Percentiles rank a stretch among this genome's conserved stretches.
Evolutionary conservation across 2,113 vertebrate genomes (phyloP).

Genomic region (Pseudopodoces humilis): DNA sequence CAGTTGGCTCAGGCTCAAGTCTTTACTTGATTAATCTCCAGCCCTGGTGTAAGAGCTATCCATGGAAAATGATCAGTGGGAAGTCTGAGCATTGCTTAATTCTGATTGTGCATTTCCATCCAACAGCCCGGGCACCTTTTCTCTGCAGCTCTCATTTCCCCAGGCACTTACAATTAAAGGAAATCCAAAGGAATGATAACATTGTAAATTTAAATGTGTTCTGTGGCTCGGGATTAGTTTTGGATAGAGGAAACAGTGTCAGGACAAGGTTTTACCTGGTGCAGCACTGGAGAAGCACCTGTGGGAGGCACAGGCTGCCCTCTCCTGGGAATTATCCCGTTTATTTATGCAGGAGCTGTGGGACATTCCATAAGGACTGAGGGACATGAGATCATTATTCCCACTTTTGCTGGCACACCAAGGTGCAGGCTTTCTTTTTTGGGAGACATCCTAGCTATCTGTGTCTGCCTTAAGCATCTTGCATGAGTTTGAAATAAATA

Average conservation of each 20-base stretch:
- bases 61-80: background rate
- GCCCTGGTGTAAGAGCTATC: background rate
- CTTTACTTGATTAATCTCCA: background rate
- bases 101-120: background rate
- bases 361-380: background rate
- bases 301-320: background rate
- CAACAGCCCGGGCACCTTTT: background rate
- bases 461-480: background rate
- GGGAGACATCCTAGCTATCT: background rate
- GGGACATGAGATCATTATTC: background rate
- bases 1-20: accelerated
- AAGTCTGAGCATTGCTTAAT: background rate
- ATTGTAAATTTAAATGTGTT: background rate
- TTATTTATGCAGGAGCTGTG: accelerated
- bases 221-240: background rate
- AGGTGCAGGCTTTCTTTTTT: background rate
- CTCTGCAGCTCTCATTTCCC: background rate
- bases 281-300: background rate
- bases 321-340: background rate
- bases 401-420: accelerated
- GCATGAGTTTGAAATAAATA: background rate
- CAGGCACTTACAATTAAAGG: background rate
- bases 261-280: background rate
- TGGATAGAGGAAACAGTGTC: background rate
- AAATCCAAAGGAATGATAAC: background rate